These are phyloP conservation scores for Syngnathus acus DNA, from an alignment of 2,797 vertebrate genomes.

Conservation along the genomic window DNA sequence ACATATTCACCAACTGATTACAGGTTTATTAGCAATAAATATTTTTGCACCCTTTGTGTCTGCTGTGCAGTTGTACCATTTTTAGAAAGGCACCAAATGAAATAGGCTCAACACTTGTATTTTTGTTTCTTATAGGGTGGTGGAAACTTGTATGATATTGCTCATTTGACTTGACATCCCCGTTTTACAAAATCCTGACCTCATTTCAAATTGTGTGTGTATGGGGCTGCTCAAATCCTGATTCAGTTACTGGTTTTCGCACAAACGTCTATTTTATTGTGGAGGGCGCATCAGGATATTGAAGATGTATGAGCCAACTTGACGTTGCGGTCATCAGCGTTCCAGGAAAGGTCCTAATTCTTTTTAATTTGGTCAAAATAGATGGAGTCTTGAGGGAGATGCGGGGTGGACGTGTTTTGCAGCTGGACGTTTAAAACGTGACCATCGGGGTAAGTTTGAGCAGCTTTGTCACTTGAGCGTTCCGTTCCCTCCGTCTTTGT, in stretches of 20 bases:
- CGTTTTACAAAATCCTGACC: no score
- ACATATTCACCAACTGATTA: slow-evolving; percentile 71
- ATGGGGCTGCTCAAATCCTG: no score
- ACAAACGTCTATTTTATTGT: slow-evolving; percentile 40
- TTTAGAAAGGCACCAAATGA: no score
- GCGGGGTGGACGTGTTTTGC: slow-evolving; percentile 31
- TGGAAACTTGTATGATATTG: no score
- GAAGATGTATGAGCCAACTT: slow-evolving; percentile 12
- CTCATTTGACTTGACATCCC: no score
- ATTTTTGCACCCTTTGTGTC: slow-evolving; percentile 80
- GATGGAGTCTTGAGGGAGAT: slow-evolving; percentile 27
- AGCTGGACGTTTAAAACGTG: slow-evolving; percentile 40
- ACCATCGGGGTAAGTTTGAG: slow-evolving; percentile 55
- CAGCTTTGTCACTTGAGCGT: slow-evolving; percentile 24
- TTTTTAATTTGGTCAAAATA: slow-evolving; percentile 10
- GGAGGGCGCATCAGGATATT: slow-evolving; percentile 41
- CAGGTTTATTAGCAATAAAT: slow-evolving; percentile 87
- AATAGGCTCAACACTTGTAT: no score
- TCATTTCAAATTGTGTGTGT: no score
- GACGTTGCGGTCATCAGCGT: slow-evolving; percentile 27
- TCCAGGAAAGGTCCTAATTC: slow-evolving; percentile 39
- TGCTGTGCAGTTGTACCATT: background rate
- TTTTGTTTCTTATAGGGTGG: no score
- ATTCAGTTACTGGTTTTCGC: background rate
- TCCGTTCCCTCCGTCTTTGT: slow-evolving; percentile 64